Conservation (phyloP, 2,113 vertebrate species). For the Spizaetus ornatus region DNA sequence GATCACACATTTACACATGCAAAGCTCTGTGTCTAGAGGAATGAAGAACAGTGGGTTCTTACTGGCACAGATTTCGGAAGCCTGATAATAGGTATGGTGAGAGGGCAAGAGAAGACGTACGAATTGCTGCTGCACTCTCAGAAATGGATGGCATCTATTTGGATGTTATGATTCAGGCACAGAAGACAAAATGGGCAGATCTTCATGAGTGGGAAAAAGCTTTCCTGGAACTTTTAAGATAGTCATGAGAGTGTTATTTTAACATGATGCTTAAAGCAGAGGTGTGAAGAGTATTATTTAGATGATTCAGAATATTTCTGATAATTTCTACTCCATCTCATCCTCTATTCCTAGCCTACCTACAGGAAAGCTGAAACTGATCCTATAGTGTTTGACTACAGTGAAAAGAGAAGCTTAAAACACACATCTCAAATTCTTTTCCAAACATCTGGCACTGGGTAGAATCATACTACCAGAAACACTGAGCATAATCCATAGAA, state of each 20-base stretch:
- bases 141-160: neutral
- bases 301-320: neutral
- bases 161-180: neutral
- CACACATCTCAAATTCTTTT: neutral
- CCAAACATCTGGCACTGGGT: neutral
- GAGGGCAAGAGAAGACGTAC: neutral
- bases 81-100: neutral
- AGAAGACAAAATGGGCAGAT: neutral
- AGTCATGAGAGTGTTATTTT: neutral
- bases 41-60: neutral
- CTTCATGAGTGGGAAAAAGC: neutral
- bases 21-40: neutral
- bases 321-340: neutral
- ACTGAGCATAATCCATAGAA: neutral
- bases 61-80: neutral
- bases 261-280: neutral
- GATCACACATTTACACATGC: fast-evolving
- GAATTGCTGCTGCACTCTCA: neutral
- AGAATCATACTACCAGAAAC: neutral
- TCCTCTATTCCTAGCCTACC: neutral
- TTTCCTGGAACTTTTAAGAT: neutral
- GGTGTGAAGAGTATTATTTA: neutral
- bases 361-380: neutral
- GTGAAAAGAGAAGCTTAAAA: neutral
- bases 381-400: neutral